Evolutionary conservation across 2,888 invertebrate species (phyloP).

Genomic region (Synanthedon tipuliformis): DNA sequence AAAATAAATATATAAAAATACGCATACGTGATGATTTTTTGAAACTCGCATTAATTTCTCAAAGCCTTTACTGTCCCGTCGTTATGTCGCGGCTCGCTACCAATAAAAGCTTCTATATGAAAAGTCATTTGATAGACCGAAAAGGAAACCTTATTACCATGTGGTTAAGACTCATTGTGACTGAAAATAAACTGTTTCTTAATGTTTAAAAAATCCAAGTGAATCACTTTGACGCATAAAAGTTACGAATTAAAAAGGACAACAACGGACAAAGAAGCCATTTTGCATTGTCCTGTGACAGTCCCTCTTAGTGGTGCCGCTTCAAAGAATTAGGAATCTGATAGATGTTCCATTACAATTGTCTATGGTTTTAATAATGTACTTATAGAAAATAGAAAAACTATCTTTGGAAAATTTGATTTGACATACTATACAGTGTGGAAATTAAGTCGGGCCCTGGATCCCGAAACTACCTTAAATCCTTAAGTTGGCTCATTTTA

Average conservation of each 20-base stretch:
- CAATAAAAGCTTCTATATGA: conserved; percentile 22
- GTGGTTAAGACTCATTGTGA: conserved; percentile 5
- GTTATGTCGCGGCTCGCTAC: conserved; percentile 31
- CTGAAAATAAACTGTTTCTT: conserved; percentile 5
- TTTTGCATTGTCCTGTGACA: conserved; percentile 66
- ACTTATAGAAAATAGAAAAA: no score
- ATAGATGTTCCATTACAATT: neutral
- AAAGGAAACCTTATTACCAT: conserved; percentile 4
- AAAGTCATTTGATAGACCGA: neutral
- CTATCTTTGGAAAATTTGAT: no score
- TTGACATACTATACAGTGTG: no score
- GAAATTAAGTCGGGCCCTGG: no score
- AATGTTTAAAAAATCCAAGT: conserved; percentile 27
- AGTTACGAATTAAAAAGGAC: conserved; percentile 66
- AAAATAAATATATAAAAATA: neutral
- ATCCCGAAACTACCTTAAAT: no score
- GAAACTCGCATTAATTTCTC: conserved; percentile 21
- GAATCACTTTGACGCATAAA: conserved; percentile 66
- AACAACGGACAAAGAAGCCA: conserved; percentile 64
- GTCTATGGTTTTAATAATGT: no score
- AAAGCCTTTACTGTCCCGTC: conserved; percentile 22
- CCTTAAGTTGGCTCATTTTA: no score
- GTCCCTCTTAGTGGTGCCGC: conserved; percentile 58
- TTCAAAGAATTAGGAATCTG: conserved; percentile 20
- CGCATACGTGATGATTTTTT: conserved; percentile 13